Evolutionary conservation across 2,113 vertebrate species (phyloP).

Genomic region (Triplophysa dalaica): DNA sequence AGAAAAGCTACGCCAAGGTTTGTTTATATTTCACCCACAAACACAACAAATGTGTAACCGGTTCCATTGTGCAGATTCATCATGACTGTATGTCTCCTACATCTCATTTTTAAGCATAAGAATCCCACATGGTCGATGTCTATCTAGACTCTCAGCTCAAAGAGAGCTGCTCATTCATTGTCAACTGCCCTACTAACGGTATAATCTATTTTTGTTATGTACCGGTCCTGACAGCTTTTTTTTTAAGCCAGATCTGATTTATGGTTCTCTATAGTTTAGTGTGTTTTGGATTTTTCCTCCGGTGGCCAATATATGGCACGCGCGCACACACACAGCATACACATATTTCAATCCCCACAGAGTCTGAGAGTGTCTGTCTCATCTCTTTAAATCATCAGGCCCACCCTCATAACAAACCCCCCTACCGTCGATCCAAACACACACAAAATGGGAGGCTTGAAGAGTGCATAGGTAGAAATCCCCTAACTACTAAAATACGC

Average conservation of each 20-base stretch:
- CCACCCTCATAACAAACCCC: background rate
- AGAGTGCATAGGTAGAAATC: background rate
- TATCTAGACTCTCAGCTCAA: background rate
- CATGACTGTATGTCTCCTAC: background rate
- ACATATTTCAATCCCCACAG: slow-evolving; percentile 24
- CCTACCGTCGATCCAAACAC: background rate
- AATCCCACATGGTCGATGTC: background rate
- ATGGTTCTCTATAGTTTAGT: slow-evolving; percentile 34
- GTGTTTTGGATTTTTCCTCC: slow-evolving; percentile 30
- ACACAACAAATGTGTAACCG: no score
- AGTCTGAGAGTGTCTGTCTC: slow-evolving; percentile 28
- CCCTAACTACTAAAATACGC: background rate
- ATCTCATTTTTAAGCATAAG: background rate
- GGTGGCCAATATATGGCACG: slow-evolving; percentile 19
- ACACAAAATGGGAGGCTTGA: background rate
- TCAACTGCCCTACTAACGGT: slow-evolving; percentile 25
- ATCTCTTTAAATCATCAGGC: slow-evolving; percentile 25
- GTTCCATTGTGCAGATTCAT: background rate
- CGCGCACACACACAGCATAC: slow-evolving; percentile 5
- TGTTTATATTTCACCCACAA: no score
- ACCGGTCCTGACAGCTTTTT: slow-evolving; percentile 24
- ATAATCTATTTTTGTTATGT: slow-evolving; percentile 27
- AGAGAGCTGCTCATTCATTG: slow-evolving; percentile 7
- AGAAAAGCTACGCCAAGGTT: no score
- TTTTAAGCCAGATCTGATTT: slow-evolving; percentile 31